phyloP scores from a whole-genome alignment of 2,888 invertebrate species.

The Theristus sp. region DNA sequence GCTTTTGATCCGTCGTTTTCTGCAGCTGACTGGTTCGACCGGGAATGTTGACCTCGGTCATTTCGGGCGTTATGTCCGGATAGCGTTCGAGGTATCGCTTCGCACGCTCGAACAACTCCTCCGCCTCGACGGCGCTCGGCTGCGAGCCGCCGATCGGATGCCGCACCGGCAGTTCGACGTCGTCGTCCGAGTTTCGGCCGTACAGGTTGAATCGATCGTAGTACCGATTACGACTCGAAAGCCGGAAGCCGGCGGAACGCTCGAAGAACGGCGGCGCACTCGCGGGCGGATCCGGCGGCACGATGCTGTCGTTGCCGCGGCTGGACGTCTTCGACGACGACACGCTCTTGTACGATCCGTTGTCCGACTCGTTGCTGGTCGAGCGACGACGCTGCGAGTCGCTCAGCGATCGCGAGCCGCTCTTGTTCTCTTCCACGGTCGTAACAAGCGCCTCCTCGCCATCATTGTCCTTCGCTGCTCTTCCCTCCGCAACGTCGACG shows the following conservation, averaged over 20 bases:
- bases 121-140: conserved; percentile 5
- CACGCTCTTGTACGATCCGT: background rate
- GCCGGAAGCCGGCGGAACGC: background rate
- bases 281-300: background rate
- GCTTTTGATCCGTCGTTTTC: background rate
- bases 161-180: background rate
- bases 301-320: background rate
- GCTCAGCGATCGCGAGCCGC: background rate
- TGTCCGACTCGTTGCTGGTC: background rate
- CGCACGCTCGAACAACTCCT: conserved; percentile 6
- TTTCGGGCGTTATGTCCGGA: background rate
- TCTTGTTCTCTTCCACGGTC: background rate
- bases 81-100: conserved; percentile 8
- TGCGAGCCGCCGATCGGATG: conserved; percentile 5
- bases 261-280: background rate
- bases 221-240: background rate
- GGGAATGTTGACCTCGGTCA: background rate
- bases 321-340: background rate
- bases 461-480: background rate
- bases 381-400: too few relatives aligned
- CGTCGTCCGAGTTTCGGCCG: background rate
- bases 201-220: background rate
- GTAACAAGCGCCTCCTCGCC: background rate
- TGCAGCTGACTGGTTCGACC: background rate
- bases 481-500: background rate